Base-by-base conservation (phyloP, 1,140 invertebrate species). In the Bursaphelenchus mucronatus region DNA sequence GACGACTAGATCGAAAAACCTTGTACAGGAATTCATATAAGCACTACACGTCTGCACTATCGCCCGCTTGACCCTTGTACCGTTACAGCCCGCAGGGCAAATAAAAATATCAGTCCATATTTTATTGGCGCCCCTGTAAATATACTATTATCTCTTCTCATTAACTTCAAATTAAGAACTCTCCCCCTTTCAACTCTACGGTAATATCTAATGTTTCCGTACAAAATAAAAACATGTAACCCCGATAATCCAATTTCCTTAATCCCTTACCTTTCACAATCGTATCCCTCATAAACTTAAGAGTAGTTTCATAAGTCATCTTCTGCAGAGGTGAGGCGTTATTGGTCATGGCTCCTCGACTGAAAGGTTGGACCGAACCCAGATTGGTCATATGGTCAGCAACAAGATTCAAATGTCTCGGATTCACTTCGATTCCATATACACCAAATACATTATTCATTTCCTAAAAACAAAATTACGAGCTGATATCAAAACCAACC, bases 341-440 rank as follows among this genome's bases (percentile, higher is more conserved):
- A 21, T 87, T 87, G 71, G 89, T 88, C 86, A 99, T 92, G 7
- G 91, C 91, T 78, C 87, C 88, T 40, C 94, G 85, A 82, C 90
- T 97, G 80, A 97, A 88, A 0, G 94, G 90, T 77, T 89, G 87
- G 75, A 90, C 95, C 9, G 83, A 84, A 0, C 96, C 96, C 78
- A 90, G 89, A 74, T 88, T 93, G 0, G 94, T 98, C 94, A 99
- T 98, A 80, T 96, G 97, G 83, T 98, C 94, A 0, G 94, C 90
- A 61, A 97, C 88, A 0, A 99, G 83, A 0, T 87, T 88, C 64
- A 99, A 85, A 87, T 99, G 96, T 45, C 94, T 85, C 3, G 89
- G 87, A 85, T 97, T 92, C 0, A 99, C 92, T 15, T 87, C 87
- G 76, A 98, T 98, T 21, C 93, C 93, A 79, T 99, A 99, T 4